Percentiles rank a stretch among this genome's conserved stretches.
Evolutionary conservation across 2,113 vertebrate species (phyloP).

Genomic region (Burhinus oedicnemus): DNA sequence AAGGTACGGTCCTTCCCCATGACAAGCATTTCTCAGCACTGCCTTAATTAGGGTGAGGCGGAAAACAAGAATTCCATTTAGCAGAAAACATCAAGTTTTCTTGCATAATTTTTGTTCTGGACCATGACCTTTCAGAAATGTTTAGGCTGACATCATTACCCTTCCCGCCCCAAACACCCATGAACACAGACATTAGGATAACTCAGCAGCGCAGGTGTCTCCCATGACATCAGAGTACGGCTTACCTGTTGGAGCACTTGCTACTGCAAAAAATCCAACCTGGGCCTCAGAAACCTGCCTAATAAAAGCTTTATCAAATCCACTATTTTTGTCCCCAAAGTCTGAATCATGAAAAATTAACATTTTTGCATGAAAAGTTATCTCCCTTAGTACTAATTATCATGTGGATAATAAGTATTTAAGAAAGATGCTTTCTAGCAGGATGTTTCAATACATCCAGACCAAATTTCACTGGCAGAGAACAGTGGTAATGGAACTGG

Average conservation of each 20-base stretch:
- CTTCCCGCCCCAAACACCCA: not conserved
- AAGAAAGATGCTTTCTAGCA: not conserved
- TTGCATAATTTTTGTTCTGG: not conserved
- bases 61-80: constrained; percentile 40
- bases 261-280: not conserved
- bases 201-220: not conserved
- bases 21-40: not conserved
- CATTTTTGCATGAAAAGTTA: not conserved
- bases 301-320: not conserved
- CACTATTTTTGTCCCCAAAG: not conserved
- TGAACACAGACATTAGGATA: not conserved
- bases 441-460: not conserved
- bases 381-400: not conserved
- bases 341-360: not conserved
- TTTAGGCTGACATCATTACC: not conserved
- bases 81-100: constrained; percentile 39
- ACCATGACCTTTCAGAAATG: constrained; percentile 39
- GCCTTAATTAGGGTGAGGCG: constrained; percentile 21
- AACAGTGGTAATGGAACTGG: not conserved
- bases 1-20: not conserved
- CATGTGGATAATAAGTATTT: not conserved
- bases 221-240: not conserved
- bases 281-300: not conserved
- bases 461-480: not conserved
- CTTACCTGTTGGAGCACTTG: not conserved